These are phyloP conservation scores for Tympanoctomys barrerae DNA, from an alignment of 2,797 vertebrate genomes.

Conservation along the genomic window DNA sequence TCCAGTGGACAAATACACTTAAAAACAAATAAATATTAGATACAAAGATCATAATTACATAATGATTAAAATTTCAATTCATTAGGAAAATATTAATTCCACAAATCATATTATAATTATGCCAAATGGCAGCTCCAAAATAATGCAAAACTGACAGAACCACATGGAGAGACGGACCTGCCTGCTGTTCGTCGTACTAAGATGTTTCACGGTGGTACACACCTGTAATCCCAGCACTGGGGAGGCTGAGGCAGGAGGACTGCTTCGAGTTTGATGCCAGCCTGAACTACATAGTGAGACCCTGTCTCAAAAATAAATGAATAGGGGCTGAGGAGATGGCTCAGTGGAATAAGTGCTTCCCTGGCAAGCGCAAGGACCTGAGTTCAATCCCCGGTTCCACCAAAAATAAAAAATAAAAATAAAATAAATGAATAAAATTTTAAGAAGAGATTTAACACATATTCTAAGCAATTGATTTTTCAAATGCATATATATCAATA, in stretches of 20 bases:
- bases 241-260: not conserved
- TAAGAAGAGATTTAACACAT: not conserved
- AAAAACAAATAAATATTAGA: conserved; percentile 27
- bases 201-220: not conserved
- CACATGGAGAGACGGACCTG: not conserved
- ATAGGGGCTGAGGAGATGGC: not conserved
- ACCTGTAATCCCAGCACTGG: not conserved
- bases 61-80: conserved; percentile 2
- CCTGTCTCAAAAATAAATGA: not conserved
- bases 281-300: not conserved
- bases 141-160: conserved; percentile 15
- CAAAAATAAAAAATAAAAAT: too few relatives aligned
- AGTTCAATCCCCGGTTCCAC: too few relatives aligned
- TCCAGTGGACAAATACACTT: not conserved
- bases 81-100: conserved; percentile 9
- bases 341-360: too few relatives aligned
- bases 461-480: not conserved
- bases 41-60: conserved; percentile 6
- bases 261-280: not conserved
- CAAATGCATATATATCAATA: not conserved
- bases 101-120: not conserved
- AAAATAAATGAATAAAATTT: not conserved
- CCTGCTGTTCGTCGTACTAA: not conserved
- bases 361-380: too few relatives aligned
- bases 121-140: not conserved